Conservation (phyloP, 1,140 invertebrate genomes). For the Zaprionus lachaisei region DNA sequence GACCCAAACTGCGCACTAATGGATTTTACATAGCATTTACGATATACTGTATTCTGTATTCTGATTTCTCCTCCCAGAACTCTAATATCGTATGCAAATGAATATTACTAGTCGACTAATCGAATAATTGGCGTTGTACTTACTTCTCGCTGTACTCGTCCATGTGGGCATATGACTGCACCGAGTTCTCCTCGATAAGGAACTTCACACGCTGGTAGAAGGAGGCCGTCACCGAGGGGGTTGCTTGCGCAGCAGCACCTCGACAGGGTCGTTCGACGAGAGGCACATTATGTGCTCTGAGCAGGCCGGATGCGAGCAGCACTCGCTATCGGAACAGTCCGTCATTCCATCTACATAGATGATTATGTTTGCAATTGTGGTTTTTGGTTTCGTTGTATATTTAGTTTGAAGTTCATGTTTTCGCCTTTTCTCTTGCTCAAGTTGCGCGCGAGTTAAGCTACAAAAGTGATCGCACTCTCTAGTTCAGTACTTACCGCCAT, state of each 20-base stretch:
- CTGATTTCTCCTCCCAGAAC: not conserved
- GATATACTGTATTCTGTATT: not conserved
- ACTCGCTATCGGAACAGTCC: slow-evolving; percentile 99
- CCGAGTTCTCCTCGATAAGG: slow-evolving; percentile 98
- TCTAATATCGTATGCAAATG: slow-evolving; percentile 30
- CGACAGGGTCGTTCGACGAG: slow-evolving; percentile 96
- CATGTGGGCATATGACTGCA: slow-evolving; percentile 98
- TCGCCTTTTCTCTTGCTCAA: not conserved
- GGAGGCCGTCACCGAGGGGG: slow-evolving; percentile 97
- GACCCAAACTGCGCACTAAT: slow-evolving; percentile 54
- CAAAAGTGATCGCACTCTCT: not conserved
- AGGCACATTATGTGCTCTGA: slow-evolving; percentile 96
- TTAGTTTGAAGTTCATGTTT: not conserved
- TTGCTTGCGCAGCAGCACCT: slow-evolving; percentile 97
- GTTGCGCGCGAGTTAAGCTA: not conserved
- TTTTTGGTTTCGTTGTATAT: not conserved
- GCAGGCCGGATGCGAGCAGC: slow-evolving; percentile 93
- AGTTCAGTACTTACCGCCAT: slow-evolving; percentile 90
- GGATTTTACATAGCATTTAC: slow-evolving; percentile 42
- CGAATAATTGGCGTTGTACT: slow-evolving; percentile 84
- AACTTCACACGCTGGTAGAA: slow-evolving; percentile 99
- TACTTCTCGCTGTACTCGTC: slow-evolving; percentile 99
- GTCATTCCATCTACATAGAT: slow-evolving; percentile 94
- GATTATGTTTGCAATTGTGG: not conserved
- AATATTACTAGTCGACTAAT: slow-evolving; percentile 16